Conservation (phyloP, 2,888 invertebrate species). For the Eucriotettix oculatus region DNA sequence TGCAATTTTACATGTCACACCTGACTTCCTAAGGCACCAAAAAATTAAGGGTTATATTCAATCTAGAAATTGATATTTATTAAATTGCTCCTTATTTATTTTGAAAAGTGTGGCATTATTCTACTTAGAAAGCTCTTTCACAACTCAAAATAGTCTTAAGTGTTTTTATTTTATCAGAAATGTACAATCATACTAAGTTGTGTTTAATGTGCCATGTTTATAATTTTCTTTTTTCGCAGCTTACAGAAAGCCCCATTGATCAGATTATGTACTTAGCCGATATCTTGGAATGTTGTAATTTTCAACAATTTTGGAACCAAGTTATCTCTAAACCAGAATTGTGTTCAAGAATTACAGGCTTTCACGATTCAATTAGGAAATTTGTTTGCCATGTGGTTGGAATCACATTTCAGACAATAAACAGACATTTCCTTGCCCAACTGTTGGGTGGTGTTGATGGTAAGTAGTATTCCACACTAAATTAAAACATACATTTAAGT, state of each 20-base stretch:
- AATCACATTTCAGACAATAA: constrained; percentile 91
- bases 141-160: too few species aligned
- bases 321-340: constrained; percentile 58
- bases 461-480: constrained; percentile 23
- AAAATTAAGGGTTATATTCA: too few species aligned
- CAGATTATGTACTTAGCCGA: constrained; percentile 81
- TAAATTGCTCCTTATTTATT: too few species aligned
- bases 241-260: constrained; percentile 68
- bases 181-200: too few species aligned
- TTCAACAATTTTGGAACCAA: constrained; percentile 77
- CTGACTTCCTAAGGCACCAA: too few species aligned
- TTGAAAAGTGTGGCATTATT: too few species aligned
- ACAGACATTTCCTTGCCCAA: constrained; percentile 60
- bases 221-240: constrained; percentile 30
- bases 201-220: too few species aligned
- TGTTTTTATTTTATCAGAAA: too few species aligned
- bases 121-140: too few species aligned
- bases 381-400: constrained; percentile 95
- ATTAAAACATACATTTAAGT: not conserved
- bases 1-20: too few species aligned
- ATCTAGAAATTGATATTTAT: too few species aligned
- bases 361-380: constrained; percentile 88
- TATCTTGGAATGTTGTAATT: constrained; percentile 83
- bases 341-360: constrained; percentile 66
- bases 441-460: constrained; percentile 82